Evolutionary conservation across 1,140 invertebrate species (phyloP).

Genomic region (Phthorimaea operculella): DNA sequence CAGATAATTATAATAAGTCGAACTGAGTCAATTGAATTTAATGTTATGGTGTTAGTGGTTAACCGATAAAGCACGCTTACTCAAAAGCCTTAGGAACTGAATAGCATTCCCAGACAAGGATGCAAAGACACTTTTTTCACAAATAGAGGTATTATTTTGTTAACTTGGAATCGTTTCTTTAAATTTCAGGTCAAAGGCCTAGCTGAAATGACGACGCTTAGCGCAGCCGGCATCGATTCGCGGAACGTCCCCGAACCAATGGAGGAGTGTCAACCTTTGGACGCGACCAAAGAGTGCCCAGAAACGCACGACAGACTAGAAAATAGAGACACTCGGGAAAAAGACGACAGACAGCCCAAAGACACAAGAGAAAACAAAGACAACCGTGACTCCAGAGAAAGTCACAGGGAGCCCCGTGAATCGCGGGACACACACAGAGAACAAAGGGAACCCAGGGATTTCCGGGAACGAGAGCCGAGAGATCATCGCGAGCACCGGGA

Average conservation of each 20-base stretch:
- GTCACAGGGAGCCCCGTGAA: slow-evolving; percentile 40
- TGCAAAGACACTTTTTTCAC: too few relatives aligned
- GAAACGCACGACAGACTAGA: slow-evolving; percentile 44
- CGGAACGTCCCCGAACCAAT: slow-evolving; percentile 59
- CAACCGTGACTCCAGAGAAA: slow-evolving; percentile 26
- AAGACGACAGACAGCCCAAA: slow-evolving; percentile 48
- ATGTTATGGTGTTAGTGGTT: too few relatives aligned
- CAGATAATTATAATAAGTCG: too few relatives aligned
- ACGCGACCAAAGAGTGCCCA: slow-evolving; percentile 35
- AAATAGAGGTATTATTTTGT: too few relatives aligned
- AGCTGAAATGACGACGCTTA: slow-evolving; percentile 89
- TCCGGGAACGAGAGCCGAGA: slow-evolving; percentile 43
- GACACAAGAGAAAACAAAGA: slow-evolving; percentile 48
- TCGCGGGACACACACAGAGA: slow-evolving; percentile 37
- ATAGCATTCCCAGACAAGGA: too few relatives aligned
- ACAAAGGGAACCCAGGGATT: slow-evolving; percentile 32
- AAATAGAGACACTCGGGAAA: slow-evolving; percentile 39
- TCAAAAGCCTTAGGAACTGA: too few relatives aligned
- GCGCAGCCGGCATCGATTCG: slow-evolving; percentile 66
- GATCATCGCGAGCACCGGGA: slow-evolving; percentile 37
- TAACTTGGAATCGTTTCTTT: slow-evolving; percentile 7
- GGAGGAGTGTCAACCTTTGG: slow-evolving; percentile 56
- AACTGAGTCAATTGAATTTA: too few relatives aligned
- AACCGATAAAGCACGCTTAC: too few relatives aligned
- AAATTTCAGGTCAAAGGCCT: slow-evolving; percentile 79